Evolutionary conservation across 2,797 vertebrate genomes (phyloP), one percentile per base, ranked within the genome.

Genomic region (Thunnus albacares): DNA sequence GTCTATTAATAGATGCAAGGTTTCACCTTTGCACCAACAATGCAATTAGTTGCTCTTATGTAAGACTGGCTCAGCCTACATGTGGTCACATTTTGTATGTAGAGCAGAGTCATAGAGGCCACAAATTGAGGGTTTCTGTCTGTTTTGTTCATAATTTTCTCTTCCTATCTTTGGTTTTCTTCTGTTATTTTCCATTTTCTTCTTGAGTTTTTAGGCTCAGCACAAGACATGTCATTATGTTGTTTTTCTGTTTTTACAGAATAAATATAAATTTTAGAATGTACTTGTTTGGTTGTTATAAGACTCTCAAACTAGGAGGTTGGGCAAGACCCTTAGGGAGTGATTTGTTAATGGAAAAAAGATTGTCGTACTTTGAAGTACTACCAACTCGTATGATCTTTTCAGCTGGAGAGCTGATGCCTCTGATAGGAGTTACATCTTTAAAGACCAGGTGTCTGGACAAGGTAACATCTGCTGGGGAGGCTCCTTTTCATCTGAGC

Each of bases 391-490:
- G 14, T 71, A 45, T 79, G 71, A 59, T 56, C 22, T 33, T 81
- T 75, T 75, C 18, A 80, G 12, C 18, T 53, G 20, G 24, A 68
- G 41, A 75, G 41, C 10, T 68, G 64, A 76, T 59, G 41, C 47
- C n/a, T 73, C 58, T 67, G 53, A 83, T 62, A 65, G 49, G 55
- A 77, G 52, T 15, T 73, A 47, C 47, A 70, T 76, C n/a, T 90
- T 70, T 71, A 85, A 83, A 64, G 47, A 61, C 79, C 79, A 85
- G 71, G 45, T 89, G 75, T 80, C 71, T 79, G 60, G 72, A 68
- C 73, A 47, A 63, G 55, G 71, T 71, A 77, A 62, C 83, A 90
- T 90, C 81, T 90, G 83, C 24, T 71, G 1, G 38, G 62, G 65
- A 71, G 51, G 71, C 33, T 81, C 64, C n/a, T 80, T 81, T 83